Evolutionary conservation across 2,113 vertebrate genomes (phyloP).

Genomic region (Lagopus leucura): DNA sequence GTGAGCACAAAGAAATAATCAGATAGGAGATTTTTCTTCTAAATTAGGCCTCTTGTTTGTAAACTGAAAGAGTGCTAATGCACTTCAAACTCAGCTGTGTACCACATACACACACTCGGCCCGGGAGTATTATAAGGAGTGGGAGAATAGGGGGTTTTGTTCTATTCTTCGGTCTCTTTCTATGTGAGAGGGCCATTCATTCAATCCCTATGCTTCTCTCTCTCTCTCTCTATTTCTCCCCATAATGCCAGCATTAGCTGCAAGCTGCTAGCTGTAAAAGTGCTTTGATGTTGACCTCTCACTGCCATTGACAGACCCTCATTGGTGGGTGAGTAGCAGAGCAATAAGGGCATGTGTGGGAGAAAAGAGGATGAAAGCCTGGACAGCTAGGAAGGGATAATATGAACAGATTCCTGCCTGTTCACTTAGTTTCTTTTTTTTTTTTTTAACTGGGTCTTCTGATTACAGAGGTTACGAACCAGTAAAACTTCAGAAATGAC

Average conservation of each 20-base stretch:
- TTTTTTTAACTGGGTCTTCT: conserved; percentile 82
- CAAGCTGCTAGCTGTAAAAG: conserved; percentile 87
- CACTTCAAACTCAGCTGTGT: conserved; percentile 77
- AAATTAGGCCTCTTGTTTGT: conserved; percentile 98
- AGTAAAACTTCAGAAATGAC: conserved; percentile 79
- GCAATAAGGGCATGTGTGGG: conserved; percentile 89
- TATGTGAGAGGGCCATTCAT: conserved; percentile 83
- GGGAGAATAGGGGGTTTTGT: conserved; percentile 93
- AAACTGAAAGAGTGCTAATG: conserved; percentile 91
- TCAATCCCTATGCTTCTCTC: conserved; percentile 75
- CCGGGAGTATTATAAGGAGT: conserved; percentile 86
- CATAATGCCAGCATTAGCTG: conserved; percentile 92
- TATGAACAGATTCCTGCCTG: conserved; percentile 91
- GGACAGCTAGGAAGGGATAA: conserved; percentile 84
- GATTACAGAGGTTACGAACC: conserved; percentile 80
- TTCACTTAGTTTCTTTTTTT: conserved; percentile 81
- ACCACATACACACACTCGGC: conserved; percentile 65
- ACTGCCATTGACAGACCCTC: conserved; percentile 82
- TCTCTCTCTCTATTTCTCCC: conserved; percentile 86
- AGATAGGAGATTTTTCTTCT: conserved; percentile 83
- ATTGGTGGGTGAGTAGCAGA: conserved; percentile 87
- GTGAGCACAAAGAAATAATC: conserved; percentile 81
- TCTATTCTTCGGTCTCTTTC: conserved; percentile 84
- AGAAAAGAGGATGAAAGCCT: conserved; percentile 92
- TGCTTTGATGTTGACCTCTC: conserved; percentile 94